A percentile compares a stretch with the other conserved stretches of the same genome.
Evolutionary conservation across 2,888 invertebrate genomes (phyloP).

Genomic region (Aphodius sticticus): DNA sequence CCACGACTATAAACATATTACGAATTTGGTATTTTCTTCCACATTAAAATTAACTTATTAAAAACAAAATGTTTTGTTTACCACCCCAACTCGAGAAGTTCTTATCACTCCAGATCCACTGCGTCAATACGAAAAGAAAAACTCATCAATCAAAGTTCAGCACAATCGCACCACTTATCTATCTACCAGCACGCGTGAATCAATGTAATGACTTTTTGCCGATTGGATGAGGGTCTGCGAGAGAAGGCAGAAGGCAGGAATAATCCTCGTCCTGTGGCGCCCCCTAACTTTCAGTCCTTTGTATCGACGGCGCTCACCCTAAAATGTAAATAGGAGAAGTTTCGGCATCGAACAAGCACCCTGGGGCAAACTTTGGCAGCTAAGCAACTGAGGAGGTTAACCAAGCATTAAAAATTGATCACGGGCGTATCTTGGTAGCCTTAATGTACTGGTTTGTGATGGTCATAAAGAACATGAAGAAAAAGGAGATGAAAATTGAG

Average conservation of each 20-base stretch:
- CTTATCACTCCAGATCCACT: no score
- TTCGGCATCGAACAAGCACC: not conserved
- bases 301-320: not conserved
- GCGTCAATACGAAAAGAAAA: not conserved
- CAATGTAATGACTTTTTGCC: not conserved
- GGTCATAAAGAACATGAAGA: not conserved
- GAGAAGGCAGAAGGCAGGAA: not conserved
- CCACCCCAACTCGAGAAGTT: no score
- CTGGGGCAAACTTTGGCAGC: not conserved
- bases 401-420: not conserved
- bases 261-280: not conserved
- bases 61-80: no score
- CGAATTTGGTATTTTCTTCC: no score
- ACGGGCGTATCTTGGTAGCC: not conserved
- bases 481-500: not conserved
- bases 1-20: no score
- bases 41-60: no score
- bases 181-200: not conserved
- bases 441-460: not conserved
- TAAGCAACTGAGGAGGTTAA: not conserved
- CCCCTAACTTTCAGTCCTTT: not conserved
- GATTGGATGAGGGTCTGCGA: not conserved
- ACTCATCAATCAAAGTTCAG: not conserved
- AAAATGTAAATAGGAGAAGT: not conserved
- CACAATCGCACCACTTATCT: not conserved